phyloP scores from a whole-genome alignment of 2,888 invertebrate species.

The Micropterix aruncella region DNA sequence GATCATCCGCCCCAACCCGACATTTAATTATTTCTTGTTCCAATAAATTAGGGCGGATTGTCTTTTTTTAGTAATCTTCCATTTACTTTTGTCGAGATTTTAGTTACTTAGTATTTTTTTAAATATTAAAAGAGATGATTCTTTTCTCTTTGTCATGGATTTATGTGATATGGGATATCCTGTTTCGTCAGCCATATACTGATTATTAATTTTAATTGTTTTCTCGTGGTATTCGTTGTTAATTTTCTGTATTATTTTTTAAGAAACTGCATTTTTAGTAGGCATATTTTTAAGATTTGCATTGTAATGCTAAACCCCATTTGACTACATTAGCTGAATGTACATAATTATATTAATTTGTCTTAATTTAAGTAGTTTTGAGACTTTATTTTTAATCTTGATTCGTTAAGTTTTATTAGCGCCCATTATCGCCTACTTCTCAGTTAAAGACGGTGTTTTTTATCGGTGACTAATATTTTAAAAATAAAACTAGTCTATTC shows the following conservation, averaged over 20 bases:
- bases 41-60: too few relatives aligned
- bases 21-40: too few relatives aligned
- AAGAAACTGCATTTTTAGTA: neutral
- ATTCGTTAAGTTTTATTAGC: neutral
- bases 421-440: neutral
- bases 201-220: neutral
- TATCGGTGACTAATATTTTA: neutral
- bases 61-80: too few relatives aligned
- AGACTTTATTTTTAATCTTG: neutral
- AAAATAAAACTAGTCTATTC: neutral
- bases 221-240: neutral
- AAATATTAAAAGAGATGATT: too few relatives aligned
- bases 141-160: too few relatives aligned
- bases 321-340: neutral
- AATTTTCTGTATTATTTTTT: neutral
- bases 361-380: neutral
- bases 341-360: neutral
- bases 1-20: too few relatives aligned
- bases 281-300: neutral
- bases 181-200: neutral
- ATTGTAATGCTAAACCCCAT: neutral
- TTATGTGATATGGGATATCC: too few relatives aligned
- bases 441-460: too few relatives aligned
- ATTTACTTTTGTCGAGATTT: too few relatives aligned
- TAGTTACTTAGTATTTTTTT: too few relatives aligned